Evolutionary conservation across 2,113 vertebrate species (phyloP).

Genomic region (Corapipo altera): DNA sequence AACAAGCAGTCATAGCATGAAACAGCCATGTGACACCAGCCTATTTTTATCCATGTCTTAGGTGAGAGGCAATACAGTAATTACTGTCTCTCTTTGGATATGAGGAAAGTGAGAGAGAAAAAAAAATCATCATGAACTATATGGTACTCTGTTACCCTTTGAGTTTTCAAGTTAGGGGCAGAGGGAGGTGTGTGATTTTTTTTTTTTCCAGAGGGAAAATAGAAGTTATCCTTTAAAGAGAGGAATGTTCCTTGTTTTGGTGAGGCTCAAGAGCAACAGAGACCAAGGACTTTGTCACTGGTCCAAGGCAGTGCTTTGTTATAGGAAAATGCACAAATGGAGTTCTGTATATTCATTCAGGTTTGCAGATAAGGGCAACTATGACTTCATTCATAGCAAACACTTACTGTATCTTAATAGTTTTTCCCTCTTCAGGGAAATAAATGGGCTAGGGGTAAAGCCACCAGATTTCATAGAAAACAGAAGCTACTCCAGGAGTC

Average conservation of each 20-base stretch:
- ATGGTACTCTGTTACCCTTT: not conserved
- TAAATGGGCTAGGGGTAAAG: not conserved
- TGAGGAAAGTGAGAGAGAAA: not conserved
- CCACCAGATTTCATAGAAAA: not conserved
- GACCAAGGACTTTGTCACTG: not conserved
- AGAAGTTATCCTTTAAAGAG: not conserved
- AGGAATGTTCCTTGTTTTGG: not conserved
- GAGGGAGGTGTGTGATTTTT: not conserved
- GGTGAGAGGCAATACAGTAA: not conserved
- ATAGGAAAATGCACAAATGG: not conserved
- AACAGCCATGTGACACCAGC: not conserved
- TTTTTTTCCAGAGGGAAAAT: not conserved
- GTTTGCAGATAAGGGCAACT: not conserved
- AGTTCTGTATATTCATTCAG: not conserved
- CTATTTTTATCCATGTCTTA: conserved; percentile 22
- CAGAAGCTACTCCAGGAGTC: not conserved
- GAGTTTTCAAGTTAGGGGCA: not conserved
- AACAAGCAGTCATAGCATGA: not conserved
- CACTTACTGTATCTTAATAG: not conserved
- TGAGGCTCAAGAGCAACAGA: not conserved
- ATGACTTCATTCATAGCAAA: not conserved
- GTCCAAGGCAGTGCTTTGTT: not conserved
- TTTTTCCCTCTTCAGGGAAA: not conserved
- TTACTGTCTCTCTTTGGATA: not conserved
- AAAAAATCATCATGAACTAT: not conserved